Base-by-base conservation (phyloP, 2,888 invertebrate species). In the Pandemis corylana region DNA sequence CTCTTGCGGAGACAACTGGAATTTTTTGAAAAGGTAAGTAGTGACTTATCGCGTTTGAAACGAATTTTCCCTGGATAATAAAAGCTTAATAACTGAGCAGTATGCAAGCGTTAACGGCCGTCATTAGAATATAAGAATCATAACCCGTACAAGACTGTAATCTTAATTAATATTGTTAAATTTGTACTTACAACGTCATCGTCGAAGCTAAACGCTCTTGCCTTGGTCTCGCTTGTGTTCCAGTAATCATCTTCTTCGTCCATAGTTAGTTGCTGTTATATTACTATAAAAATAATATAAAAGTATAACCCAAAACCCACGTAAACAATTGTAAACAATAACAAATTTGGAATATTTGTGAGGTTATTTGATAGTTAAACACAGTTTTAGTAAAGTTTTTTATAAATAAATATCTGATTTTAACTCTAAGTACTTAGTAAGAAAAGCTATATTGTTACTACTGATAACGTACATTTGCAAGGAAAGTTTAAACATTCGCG, bases 151-250 rank as follows among this genome's bases (percentile, higher is more conserved):
- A 51, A 13, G 49, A 51, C n/a, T 42, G n/a, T 10, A 4, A 62
- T 62, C 41, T 62, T 53, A 53, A 53, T 15, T 53, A 15, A 9
- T 5, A 44, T n/a, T 44, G n/a, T 44, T 9, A 62, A 68, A 53
- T 10, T 28, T 62, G 15, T 49, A 28, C 64, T 20, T 67, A 87
- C 96, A 81, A 97, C 96, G 80, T 97, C 97, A 76, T 97, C 97
- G 79, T 97, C 97, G 85, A 98, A 98, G 86, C 95, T 96, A 80
- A 97, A 97, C 0, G 96, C 96, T 78, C 96, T 96, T 0, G 96
- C 96, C 76, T 96, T 96, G 13, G 96, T 96, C 81, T 96, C 96
- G 80, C 96, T 96, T 56, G 96, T 96, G 85, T 97, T 96, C 98
- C 98, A 98, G 89, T 96, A 97, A 81, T 96, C 97, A 76, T 96